These are phyloP conservation scores for Phrynocephalus vlangalii DNA, from an alignment of 2,797 vertebrate species.

Conservation along the genomic window DNA sequence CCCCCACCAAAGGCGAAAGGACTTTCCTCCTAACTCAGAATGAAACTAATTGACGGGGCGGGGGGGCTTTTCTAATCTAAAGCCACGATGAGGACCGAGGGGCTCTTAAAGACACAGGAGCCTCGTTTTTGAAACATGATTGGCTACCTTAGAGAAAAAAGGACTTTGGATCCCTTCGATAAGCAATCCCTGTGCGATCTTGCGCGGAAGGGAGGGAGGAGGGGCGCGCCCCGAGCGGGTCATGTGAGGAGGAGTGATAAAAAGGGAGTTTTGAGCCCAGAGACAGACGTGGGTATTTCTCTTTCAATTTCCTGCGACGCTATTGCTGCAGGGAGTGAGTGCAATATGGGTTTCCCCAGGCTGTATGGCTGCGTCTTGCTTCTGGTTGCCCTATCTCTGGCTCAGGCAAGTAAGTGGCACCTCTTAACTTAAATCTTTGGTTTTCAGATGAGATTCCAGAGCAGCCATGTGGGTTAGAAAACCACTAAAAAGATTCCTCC, in stretches of 20 bases:
- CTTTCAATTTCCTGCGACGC: background rate
- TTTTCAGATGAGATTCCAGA: no score
- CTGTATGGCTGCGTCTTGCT: background rate
- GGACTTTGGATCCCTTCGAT: background rate
- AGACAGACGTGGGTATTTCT: accelerated
- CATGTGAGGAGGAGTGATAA: background rate
- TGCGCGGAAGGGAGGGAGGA: background rate
- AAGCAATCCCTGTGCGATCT: background rate
- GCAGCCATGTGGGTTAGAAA: no score
- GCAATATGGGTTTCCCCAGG: background rate
- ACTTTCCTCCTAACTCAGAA: no score
- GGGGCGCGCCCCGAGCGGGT: background rate
- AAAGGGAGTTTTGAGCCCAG: background rate
- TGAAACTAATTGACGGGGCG: background rate
- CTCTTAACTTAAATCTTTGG: no score
- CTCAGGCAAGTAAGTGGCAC: slow-evolving; percentile 11
- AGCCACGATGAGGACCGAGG: no score
- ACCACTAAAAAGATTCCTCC: no score
- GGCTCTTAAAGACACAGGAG: background rate
- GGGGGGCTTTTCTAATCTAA: no score
- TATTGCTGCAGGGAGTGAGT: no score
- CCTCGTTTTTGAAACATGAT: background rate
- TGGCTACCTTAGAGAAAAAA: background rate
- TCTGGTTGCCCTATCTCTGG: background rate
- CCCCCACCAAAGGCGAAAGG: no score